Base-by-base conservation (phyloP, 2,113 vertebrate species). In the Lipophrys pholis region DNA sequence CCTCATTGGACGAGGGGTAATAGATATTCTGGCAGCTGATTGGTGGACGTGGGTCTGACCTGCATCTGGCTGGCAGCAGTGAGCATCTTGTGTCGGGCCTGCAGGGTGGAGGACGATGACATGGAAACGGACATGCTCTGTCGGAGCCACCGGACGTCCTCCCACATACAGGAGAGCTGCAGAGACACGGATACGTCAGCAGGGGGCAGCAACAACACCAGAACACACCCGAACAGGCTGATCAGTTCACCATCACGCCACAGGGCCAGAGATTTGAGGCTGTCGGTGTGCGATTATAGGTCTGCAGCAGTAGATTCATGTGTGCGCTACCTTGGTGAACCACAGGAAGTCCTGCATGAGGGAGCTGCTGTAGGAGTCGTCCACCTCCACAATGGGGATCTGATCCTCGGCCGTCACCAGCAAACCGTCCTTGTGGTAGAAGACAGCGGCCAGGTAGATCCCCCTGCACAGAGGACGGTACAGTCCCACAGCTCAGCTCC, bases 91-190 rank as follows among this genome's bases (percentile, higher is more conserved):
- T 99, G 97, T 49, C 97, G 88, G 62, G 95, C 94, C 87, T 99
- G 98, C 39, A 99, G 94, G 0, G 94, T 94, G 41, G 97, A 97
- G 60, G 98, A 99, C 0, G 96, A 97, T 6, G 97, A 99, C 93
- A 94, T 87, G 0, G 97, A 98, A 72, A 95, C 88, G 0, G 97
- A 94, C 90, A 94, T 91, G 2, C 95, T 99, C 91, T 99, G 97
- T 71, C 97, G 94, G 50, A 99, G 85, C 97, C 97, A 99, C 50
- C 96, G 95, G 80, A 99, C 95, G 71, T 99, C 97, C 89, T 99
- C 97, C 98, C 98, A 99, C 96, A 99, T 97, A 81, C 97, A 98
- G 36, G 97, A 98, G 83, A 99, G 89, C 98, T 99, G 94, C 89
- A 60, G 89, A 57, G 39, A 69, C 11, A 53, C 21, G 63, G 11